These are phyloP conservation scores for Augochlora pura DNA, from an alignment of 1,140 invertebrate species.

Conservation along the genomic window DNA sequence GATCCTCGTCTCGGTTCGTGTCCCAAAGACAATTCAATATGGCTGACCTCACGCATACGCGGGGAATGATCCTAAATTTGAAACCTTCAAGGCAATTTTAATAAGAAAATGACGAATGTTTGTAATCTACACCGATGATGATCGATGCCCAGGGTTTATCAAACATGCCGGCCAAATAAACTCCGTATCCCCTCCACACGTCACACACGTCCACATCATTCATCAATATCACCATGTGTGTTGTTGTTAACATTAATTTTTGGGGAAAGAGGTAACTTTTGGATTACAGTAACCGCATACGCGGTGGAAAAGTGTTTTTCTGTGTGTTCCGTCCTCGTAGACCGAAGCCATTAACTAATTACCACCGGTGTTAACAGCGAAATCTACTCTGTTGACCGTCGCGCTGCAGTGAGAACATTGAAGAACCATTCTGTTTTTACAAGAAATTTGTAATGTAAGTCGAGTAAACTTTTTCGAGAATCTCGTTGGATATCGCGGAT, in stretches of 20 bases:
- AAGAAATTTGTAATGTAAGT: too few species aligned
- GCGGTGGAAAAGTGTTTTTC: constrained; percentile 21
- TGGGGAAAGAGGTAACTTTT: neutral
- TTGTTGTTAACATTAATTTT: constrained; percentile 23
- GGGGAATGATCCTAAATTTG: neutral
- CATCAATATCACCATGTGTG: constrained; percentile 54
- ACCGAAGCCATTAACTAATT: constrained; percentile 30
- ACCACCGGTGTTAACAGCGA: constrained; percentile 38
- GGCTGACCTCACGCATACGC: neutral
- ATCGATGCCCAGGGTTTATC: constrained; percentile 74
- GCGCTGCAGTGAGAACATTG: constrained; percentile 16
- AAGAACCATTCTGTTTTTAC: too few species aligned
- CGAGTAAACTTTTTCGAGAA: neutral
- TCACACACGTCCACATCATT: constrained; percentile 55
- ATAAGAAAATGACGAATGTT: constrained; percentile 40
- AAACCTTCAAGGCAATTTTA: neutral
- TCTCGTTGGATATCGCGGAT: too few species aligned
- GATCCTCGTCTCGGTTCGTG: neutral
- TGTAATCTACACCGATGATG: constrained; percentile 50
- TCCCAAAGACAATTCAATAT: neutral
- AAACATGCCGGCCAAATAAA: constrained; percentile 54
- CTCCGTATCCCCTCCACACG: constrained; percentile 45
- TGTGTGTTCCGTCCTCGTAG: constrained; percentile 41
- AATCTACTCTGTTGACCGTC: constrained; percentile 51
- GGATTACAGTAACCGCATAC: constrained; percentile 3